phyloP scores from a whole-genome alignment of 2,797 vertebrate species.

The Urocyon cinereoargenteus region DNA sequence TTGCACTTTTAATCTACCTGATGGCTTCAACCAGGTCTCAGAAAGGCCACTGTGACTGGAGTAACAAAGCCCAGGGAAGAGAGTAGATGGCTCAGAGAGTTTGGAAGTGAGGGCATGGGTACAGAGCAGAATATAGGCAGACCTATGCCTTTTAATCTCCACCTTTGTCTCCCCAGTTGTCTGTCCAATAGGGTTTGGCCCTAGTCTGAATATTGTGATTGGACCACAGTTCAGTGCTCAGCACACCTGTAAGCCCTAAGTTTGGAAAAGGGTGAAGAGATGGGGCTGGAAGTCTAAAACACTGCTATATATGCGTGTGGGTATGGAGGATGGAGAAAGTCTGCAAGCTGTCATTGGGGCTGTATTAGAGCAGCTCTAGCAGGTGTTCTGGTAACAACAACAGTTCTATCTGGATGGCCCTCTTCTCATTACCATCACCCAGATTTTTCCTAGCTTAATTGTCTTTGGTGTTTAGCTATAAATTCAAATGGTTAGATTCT shows the following conservation, averaged over 20 bases:
- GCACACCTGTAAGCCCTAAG: rapidly evolving
- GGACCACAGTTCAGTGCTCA: not conserved
- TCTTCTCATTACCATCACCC: too few species aligned
- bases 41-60: not conserved
- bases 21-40: too few species aligned
- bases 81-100: too few species aligned
- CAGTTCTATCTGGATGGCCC: too few species aligned
- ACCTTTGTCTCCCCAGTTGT: too few species aligned
- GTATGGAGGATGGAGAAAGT: rapidly evolving
- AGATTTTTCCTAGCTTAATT: not conserved
- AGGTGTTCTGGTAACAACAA: too few species aligned
- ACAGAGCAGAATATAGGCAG: not conserved
- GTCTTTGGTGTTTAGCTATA: not conserved
- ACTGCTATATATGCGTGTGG: too few species aligned
- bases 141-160: not conserved
- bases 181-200: not conserved
- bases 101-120: not conserved
- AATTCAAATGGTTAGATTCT: not conserved
- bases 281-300: not conserved
- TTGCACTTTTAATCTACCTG: too few species aligned
- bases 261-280: not conserved
- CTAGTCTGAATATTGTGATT: not conserved
- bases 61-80: not conserved
- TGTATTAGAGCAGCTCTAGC: too few species aligned
- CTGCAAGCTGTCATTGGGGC: rapidly evolving